These are phyloP conservation scores for Nothobranchius kuhntae DNA, from an alignment of 2,113 vertebrate genomes.

Conservation along the genomic window DNA sequence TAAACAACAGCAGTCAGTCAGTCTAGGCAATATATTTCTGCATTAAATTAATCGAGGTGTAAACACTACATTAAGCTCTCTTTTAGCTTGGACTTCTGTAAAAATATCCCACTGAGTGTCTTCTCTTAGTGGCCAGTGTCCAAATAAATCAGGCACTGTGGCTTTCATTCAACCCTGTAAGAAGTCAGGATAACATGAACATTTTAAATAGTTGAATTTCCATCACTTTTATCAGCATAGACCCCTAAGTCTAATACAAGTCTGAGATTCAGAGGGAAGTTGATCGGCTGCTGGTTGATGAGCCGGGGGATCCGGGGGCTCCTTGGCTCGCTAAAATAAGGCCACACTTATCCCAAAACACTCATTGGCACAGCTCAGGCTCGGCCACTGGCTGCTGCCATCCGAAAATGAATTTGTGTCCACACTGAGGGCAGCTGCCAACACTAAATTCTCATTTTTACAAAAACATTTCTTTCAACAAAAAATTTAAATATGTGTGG, in stretches of 20 bases:
- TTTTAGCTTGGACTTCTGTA: too few relatives aligned
- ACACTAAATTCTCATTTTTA: slow-evolving; percentile 35
- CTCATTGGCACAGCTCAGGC: slow-evolving; percentile 17
- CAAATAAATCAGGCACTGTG: not conserved
- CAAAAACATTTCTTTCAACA: slow-evolving; percentile 23
- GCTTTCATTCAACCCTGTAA: not conserved
- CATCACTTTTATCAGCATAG: slow-evolving; percentile 47
- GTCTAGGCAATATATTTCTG: not conserved
- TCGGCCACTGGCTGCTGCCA: not conserved
- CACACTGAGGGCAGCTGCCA: slow-evolving; percentile 23
- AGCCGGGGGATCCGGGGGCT: slow-evolving; percentile 60
- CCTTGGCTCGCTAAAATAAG: slow-evolving; percentile 60
- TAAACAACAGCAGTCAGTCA: not conserved
- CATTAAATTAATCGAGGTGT: too few relatives aligned
- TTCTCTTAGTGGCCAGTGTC: not conserved
- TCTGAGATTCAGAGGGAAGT: slow-evolving; percentile 47
- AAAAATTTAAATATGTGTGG: not conserved
- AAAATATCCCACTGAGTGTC: too few relatives aligned
- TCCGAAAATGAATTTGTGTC: slow-evolving; percentile 48
- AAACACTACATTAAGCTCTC: too few relatives aligned
- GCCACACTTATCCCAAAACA: slow-evolving; percentile 47
- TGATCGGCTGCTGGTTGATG: slow-evolving; percentile 64
- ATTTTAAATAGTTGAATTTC: slow-evolving; percentile 28
- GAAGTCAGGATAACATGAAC: slow-evolving; percentile 3
- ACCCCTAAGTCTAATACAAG: slow-evolving; percentile 33